Conservation (phyloP, 2,888 invertebrate species). For the Chironomus riparius region DNA sequence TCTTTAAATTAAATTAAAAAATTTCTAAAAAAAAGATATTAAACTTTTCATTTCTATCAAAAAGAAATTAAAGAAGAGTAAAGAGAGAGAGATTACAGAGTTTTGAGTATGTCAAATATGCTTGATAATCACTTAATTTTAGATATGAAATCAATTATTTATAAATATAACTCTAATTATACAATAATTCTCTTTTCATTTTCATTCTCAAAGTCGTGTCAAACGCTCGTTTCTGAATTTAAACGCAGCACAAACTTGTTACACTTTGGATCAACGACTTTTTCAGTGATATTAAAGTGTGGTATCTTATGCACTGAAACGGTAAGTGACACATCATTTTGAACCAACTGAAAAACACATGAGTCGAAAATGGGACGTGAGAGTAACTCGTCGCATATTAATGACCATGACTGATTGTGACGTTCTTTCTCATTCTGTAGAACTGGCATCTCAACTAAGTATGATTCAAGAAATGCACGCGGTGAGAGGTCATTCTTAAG, state of each 20-base stretch:
- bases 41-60: too few species aligned
- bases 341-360: slow-evolving; percentile 82
- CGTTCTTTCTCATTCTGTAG: slow-evolving; percentile 77
- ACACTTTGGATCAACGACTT: slow-evolving; percentile 91
- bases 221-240: slow-evolving; percentile 96
- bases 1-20: too few species aligned
- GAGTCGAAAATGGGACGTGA: slow-evolving; percentile 78
- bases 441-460: slow-evolving; percentile 76
- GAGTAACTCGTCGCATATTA: slow-evolving; percentile 85
- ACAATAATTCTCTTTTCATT: background rate
- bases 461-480: slow-evolving; percentile 89
- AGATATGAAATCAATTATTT: background rate
- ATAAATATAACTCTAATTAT: too few species aligned
- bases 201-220: slow-evolving; percentile 41
- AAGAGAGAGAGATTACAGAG: too few species aligned
- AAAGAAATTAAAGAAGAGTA: too few species aligned
- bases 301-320: slow-evolving; percentile 81
- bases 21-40: too few species aligned
- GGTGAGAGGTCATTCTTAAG: slow-evolving; percentile 90
- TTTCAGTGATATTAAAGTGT: slow-evolving; percentile 90
- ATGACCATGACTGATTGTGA: slow-evolving; percentile 88
- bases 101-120: too few species aligned
- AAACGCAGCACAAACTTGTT: slow-evolving; percentile 89
- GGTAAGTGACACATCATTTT: slow-evolving; percentile 84
- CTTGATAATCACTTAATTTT: background rate